Evolutionary conservation across 2,888 invertebrate species (phyloP).

Genomic region (Aethes cnicana): DNA sequence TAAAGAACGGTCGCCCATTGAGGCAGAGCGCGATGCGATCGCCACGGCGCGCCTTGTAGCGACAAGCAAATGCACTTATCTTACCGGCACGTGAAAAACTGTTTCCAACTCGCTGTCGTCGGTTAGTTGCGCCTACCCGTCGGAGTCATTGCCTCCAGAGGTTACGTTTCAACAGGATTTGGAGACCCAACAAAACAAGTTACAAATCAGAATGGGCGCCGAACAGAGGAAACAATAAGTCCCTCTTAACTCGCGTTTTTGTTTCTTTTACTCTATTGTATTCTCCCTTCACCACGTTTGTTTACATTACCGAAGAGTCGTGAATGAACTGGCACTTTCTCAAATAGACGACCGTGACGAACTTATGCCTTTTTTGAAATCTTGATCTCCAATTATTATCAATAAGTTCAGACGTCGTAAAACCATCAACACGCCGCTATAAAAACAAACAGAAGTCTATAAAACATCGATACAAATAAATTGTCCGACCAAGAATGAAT

Average conservation of each 20-base stretch:
- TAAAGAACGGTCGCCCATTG: slow-evolving; percentile 73
- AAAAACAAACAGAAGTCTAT: slow-evolving; percentile 75
- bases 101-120: slow-evolving; percentile 69
- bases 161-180: slow-evolving; percentile 66
- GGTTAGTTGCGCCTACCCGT: slow-evolving; percentile 72
- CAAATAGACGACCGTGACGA: slow-evolving; percentile 21
- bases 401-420: slow-evolving; percentile 53
- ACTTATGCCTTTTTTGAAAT: slow-evolving; percentile 12
- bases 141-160: slow-evolving; percentile 69
- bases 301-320: slow-evolving; percentile 38
- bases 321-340: slow-evolving; percentile 30
- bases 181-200: slow-evolving; percentile 59
- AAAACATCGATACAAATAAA: slow-evolving; percentile 75
- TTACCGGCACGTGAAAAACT: slow-evolving; percentile 78
- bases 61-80: slow-evolving; percentile 83
- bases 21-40: slow-evolving; percentile 67
- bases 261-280: slow-evolving; percentile 54
- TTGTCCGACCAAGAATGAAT: slow-evolving; percentile 72
- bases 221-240: slow-evolving; percentile 63
- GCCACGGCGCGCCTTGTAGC: slow-evolving; percentile 73
- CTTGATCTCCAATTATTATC: slow-evolving; percentile 57
- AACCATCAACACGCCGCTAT: slow-evolving; percentile 54
- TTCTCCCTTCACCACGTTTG: slow-evolving; percentile 43
- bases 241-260: slow-evolving; percentile 48
- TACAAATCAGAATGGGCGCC: slow-evolving; percentile 55